A percentile compares a stretch with the other conserved stretches of the same genome.
Conservation (phyloP, 2,888 invertebrate species). For the Silvanus unidentatus region DNA sequence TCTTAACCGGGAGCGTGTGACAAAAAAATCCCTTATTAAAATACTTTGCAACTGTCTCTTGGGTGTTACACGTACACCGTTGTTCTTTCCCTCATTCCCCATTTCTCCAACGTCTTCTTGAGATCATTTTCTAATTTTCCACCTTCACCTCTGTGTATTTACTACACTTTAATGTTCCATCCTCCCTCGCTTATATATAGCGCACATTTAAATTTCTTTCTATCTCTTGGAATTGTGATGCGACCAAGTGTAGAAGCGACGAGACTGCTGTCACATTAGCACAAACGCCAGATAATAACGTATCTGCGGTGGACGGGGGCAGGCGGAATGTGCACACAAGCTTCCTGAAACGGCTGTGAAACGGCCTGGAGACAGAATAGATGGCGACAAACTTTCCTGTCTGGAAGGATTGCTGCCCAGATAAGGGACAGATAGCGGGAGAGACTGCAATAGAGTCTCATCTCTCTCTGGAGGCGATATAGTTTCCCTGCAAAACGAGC, state of each 20-base stretch:
- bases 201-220: no score
- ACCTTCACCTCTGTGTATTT: conserved; percentile 30
- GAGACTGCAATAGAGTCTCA: conserved; percentile 12
- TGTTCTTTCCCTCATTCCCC: conserved; percentile 25
- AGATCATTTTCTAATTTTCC: conserved; percentile 39
- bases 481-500: conserved; percentile 30
- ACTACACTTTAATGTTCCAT: conserved; percentile 27
- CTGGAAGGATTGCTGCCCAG: conserved; percentile 37
- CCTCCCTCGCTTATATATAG: no score
- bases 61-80: conserved; percentile 20
- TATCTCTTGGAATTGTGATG: conserved; percentile 31
- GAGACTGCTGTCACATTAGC: conserved; percentile 43
- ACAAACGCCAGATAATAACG: conserved; percentile 30
- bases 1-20: conserved; percentile 35
- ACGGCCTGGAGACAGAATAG: conserved; percentile 31
- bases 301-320: no score
- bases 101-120: no score
- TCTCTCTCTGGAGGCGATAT: conserved; percentile 24
- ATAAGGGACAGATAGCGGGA: conserved; percentile 26
- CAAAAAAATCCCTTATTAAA: conserved; percentile 45
- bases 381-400: conserved; percentile 41
- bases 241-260: conserved; percentile 41
- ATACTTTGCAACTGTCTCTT: conserved; percentile 37
- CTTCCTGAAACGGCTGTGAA: conserved; percentile 9
- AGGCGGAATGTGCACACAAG: no score